These are phyloP conservation scores for Resseliella maxima DNA, from an alignment of 2,888 invertebrate species.

Conservation along the genomic window DNA sequence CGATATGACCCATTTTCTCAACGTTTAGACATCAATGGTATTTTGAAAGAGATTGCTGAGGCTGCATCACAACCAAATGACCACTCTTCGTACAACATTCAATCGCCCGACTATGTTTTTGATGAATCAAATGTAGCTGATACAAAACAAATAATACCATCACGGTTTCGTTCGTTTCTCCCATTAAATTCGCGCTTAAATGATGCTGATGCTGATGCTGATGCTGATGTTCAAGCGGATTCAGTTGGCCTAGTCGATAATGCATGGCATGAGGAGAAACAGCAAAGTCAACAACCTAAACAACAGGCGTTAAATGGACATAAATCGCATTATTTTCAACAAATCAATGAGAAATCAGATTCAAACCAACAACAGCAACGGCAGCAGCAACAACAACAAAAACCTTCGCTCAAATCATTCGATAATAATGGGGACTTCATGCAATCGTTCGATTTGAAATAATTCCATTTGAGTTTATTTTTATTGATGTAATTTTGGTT, in stretches of 20 bases:
- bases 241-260: background rate
- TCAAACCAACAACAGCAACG: constrained; percentile 59
- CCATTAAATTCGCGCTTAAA: background rate
- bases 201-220: background rate
- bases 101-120: background rate
- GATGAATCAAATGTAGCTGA: background rate
- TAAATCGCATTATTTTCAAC: background rate
- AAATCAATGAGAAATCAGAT: constrained; percentile 26
- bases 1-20: background rate
- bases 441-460: constrained; percentile 32
- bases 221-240: background rate
- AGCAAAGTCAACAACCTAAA: constrained; percentile 38
- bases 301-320: constrained; percentile 41
- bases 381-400: constrained; percentile 58
- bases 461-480: background rate
- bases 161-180: background rate
- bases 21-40: background rate
- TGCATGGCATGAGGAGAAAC: background rate
- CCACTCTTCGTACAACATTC: background rate
- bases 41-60: background rate
- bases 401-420: background rate
- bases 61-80: constrained; percentile 2
- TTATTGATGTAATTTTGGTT: background rate
- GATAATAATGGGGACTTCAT: constrained; percentile 62
- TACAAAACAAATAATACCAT: constrained; percentile 56